Evolutionary conservation across 2,113 vertebrate genomes (phyloP).

Genomic region (Urocolius indicus): DNA sequence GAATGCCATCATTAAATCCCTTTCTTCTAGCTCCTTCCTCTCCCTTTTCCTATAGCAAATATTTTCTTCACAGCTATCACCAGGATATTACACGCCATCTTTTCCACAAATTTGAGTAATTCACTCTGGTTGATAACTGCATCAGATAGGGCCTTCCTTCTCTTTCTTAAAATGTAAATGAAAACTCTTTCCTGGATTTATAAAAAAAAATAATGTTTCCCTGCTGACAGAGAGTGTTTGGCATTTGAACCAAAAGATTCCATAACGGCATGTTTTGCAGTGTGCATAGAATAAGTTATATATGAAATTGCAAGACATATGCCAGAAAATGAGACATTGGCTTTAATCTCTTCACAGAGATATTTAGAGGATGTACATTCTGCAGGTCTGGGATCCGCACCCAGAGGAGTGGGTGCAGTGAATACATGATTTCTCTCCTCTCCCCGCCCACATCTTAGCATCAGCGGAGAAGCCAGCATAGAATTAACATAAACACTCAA

Average conservation of each 20-base stretch:
- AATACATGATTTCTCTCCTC: conserved; percentile 66
- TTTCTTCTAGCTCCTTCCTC: neutral
- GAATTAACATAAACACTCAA: conserved; percentile 63
- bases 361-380: conserved; percentile 61
- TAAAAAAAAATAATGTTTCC: neutral
- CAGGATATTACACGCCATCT: neutral
- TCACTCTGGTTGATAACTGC: neutral
- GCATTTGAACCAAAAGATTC: conserved; percentile 43
- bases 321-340: conserved; percentile 28
- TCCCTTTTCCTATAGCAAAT: neutral
- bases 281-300: conserved; percentile 24
- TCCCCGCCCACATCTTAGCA: conserved; percentile 59
- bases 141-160: neutral
- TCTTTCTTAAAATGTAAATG: conserved; percentile 2
- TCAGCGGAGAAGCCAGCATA: conserved; percentile 25
- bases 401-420: conserved; percentile 61
- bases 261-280: conserved; percentile 13
- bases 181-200: conserved; percentile 1
- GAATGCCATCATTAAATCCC: neutral
- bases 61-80: conserved; percentile 32
- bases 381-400: conserved; percentile 54
- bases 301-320: conserved; percentile 51
- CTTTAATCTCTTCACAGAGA: conserved; percentile 42
- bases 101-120: neutral
- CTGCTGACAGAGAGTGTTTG: neutral